These are phyloP conservation scores for Aethina tumida DNA, from an alignment of 1,140 invertebrate species.

Conservation along the genomic window DNA sequence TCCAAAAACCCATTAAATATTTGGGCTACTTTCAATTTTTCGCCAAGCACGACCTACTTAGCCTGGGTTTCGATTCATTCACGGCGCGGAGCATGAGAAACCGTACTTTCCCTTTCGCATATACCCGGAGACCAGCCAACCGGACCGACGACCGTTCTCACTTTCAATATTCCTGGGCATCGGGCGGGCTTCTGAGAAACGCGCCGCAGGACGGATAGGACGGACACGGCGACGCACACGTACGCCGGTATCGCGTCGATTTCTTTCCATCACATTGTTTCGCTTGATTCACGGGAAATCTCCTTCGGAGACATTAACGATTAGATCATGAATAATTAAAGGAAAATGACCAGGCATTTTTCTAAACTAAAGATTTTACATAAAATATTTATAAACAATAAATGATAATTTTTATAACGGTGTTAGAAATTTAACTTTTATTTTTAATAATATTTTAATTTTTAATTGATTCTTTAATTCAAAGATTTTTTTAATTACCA, in stretches of 20 bases:
- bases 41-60: slow-evolving; percentile 19
- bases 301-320: too few relatives aligned
- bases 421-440: too few relatives aligned
- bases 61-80: slow-evolving; percentile 20
- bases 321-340: too few relatives aligned
- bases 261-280: neutral
- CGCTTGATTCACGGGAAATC: neutral
- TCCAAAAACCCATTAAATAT: slow-evolving; percentile 17
- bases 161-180: slow-evolving; percentile 12
- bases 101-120: slow-evolving; percentile 19
- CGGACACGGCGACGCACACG: neutral
- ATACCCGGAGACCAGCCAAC: too few relatives aligned
- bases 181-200: neutral
- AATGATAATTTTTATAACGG: too few relatives aligned
- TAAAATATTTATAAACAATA: too few relatives aligned
- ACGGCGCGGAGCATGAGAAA: slow-evolving; percentile 15
- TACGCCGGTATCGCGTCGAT: neutral
- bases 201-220: neutral
- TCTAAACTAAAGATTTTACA: too few relatives aligned
- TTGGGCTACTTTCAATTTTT: slow-evolving; percentile 23
- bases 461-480: too few relatives aligned
- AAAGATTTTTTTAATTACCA: too few relatives aligned
- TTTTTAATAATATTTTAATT: too few relatives aligned
- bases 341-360: too few relatives aligned
- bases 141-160: too few relatives aligned